Conservation (phyloP, 1,140 invertebrate species). For the Aporrectodea caliginosa region DNA sequence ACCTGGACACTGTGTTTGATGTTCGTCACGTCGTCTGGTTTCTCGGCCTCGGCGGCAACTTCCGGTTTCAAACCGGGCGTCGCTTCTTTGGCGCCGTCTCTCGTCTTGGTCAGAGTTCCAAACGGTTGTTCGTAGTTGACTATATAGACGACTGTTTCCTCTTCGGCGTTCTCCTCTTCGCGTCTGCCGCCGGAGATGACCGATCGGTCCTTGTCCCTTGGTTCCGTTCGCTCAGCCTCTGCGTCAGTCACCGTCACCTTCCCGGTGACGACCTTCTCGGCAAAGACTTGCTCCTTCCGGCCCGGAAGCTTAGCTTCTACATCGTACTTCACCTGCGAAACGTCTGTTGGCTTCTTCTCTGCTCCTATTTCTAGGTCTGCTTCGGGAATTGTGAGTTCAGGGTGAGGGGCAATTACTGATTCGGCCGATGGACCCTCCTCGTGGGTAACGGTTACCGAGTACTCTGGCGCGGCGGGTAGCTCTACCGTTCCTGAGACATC, state of each 20-base stretch:
- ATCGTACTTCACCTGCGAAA: not conserved
- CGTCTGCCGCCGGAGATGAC: not conserved
- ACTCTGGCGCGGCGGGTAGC: no score
- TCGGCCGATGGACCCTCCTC: no score
- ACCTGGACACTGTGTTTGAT: not conserved
- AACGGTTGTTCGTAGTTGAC: not conserved
- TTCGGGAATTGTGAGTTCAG: no score
- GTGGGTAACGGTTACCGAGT: no score
- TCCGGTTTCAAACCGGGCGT: not conserved
- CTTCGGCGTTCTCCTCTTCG: not conserved
- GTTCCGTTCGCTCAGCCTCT: no score
- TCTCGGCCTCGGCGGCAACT: not conserved
- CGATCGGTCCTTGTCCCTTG: not conserved
- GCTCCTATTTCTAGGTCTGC: not conserved
- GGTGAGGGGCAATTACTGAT: no score
- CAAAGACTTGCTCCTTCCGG: not conserved
- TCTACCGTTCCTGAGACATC: no score
- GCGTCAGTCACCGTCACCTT: not conserved
- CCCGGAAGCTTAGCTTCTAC: not conserved
- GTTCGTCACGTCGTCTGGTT: not conserved
- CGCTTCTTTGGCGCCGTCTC: not conserved
- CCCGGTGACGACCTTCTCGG: not conserved
- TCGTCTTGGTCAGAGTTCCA: not conserved
- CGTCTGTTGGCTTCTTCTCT: not conserved
- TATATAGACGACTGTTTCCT: not conserved